Conservation (phyloP, 2,888 invertebrate species). For the Pegoplata infirma region DNA sequence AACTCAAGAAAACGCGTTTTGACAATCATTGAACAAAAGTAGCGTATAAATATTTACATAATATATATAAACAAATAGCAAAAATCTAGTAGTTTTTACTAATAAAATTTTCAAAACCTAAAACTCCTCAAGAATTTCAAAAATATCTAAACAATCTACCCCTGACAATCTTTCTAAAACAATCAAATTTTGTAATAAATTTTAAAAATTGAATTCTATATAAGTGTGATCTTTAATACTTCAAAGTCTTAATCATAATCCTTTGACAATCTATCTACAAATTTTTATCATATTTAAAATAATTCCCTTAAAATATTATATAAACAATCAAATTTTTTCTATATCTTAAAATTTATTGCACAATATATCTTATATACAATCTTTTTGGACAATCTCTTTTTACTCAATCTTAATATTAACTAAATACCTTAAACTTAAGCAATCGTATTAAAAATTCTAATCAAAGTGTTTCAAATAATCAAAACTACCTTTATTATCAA, state of each 20-base stretch:
- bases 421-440: neutral
- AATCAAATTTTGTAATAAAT: neutral
- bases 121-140: constrained; percentile 44
- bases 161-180: constrained; percentile 17
- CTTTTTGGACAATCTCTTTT: neutral
- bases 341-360: constrained; percentile 29
- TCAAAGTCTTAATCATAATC: constrained; percentile 3
- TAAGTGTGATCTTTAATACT: constrained; percentile 30
- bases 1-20: constrained; percentile 78
- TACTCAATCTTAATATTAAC: neutral
- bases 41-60: constrained; percentile 68
- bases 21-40: constrained; percentile 77
- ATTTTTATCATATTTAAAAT: constrained; percentile 5
- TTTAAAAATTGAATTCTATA: neutral
- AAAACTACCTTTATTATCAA: neutral
- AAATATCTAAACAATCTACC: constrained; percentile 30
- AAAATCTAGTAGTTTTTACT: neutral
- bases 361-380: constrained; percentile 7
- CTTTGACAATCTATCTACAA: constrained; percentile 57
- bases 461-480: constrained; percentile 51
- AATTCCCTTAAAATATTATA: neutral
- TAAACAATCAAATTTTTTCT: neutral
- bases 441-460: neutral
- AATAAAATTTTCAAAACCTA: constrained; percentile 4
- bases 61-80: constrained; percentile 21